Base-by-base conservation (phyloP, 2,888 invertebrate genomes). In the Sympetrum striolatum region DNA sequence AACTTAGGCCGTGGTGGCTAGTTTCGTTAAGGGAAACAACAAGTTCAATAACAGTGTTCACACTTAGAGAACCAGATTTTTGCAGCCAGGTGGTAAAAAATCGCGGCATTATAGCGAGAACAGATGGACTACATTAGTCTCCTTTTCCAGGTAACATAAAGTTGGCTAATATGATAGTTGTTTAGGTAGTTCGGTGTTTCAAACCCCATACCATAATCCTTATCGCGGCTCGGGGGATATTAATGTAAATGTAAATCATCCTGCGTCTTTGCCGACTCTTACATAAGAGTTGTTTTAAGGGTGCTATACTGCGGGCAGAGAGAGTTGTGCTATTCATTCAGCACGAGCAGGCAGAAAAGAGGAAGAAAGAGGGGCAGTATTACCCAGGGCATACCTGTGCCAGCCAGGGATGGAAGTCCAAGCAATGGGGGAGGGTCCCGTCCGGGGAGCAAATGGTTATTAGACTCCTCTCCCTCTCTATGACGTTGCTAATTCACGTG, bases 251-350 rank as follows among this genome's bases (percentile, higher is more conserved):
- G n/a, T 53, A 22, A 22, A 35, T 22, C 37, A 86, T 35, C 64
- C 86, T 60, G 4, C n/a, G 37, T 22, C 35, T 44, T 6, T 37
- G 37, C 58, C 58, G 35, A 60, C 86, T 60, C 48, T 18, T 14
- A 25, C 14, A 8, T 22, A 6, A 1, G 18, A 8, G 18, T 44
- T 81, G 14, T 48, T 12, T 48, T 31, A 31, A n/a, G 53, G 81
- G 81, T 82, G 39, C 81, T 18, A 39, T 0, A 48, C n/a, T 35
- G 31, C 31, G 53, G 81, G 53, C 35, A 86, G 86, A 58, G n/a
- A 14, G 25, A 86, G 86, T 18, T 53, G n/a, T 22, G 60, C 86
- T 86, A 37, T 60, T 86, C 86, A 86, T 86, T 86, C 86, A 60
- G 58, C 60, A 60, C 86, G 39, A 37, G 86, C 37, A 14, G 60